Percentiles rank a stretch among this genome's conserved stretches.
Conservation (phyloP, 2,797 vertebrate genomes). For the Crax fasciolata region DNA sequence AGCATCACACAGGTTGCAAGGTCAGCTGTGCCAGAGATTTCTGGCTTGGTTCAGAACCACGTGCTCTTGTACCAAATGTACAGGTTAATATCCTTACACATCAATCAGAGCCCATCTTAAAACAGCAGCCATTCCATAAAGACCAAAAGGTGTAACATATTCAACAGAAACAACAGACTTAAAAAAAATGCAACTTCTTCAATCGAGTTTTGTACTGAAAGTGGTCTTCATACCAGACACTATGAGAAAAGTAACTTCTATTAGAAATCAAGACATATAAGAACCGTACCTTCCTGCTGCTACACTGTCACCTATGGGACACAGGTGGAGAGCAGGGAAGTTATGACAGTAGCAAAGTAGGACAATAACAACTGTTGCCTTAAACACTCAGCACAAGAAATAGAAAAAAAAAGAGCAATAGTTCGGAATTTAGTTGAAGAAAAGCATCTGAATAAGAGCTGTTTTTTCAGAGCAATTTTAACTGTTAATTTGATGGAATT, state of each 20-base stretch:
- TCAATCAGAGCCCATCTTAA: not conserved
- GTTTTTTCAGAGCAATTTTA: not conserved
- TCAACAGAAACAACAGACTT: not conserved
- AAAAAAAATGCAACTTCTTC: not conserved
- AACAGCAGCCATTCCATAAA: not conserved
- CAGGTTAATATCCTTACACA: not conserved
- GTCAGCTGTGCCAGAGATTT: not conserved
- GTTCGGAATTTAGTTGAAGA: not conserved
- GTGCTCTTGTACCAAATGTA: not conserved
- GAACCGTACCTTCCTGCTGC: not conserved
- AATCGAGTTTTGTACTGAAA: not conserved
- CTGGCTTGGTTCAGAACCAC: not conserved
- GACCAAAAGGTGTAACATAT: not conserved
- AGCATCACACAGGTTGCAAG: not conserved
- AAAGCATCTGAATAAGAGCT: not conserved
- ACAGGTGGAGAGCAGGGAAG: not conserved
- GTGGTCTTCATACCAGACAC: too few species aligned
- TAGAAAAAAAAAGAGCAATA: not conserved
- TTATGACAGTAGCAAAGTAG: not conserved
- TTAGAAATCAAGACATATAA: not conserved
- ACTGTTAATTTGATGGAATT: not conserved
- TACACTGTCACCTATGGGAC: not conserved
- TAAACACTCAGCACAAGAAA: not conserved
- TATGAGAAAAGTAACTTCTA: too few species aligned
- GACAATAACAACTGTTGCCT: not conserved